Conservation (phyloP, 2,797 vertebrate species). For the Taenioides sp. region DNA sequence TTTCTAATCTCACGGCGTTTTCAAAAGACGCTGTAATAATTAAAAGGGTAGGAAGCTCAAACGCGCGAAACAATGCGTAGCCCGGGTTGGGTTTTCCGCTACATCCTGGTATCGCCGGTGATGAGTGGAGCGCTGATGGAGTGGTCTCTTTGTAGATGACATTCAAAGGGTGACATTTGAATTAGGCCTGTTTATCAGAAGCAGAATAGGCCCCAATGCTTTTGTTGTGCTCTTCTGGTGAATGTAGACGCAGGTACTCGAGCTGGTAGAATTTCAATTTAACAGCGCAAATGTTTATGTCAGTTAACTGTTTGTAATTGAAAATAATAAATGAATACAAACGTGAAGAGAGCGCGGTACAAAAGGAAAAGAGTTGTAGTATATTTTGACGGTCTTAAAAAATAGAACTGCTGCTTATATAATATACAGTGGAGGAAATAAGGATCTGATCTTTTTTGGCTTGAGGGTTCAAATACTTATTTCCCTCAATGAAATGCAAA, state of each 20-base stretch:
- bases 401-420: no score
- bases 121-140: conserved; percentile 94
- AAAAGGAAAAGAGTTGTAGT: not conserved
- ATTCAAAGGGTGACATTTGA: conserved; percentile 99
- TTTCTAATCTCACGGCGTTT: conserved; percentile 96
- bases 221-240: conserved; percentile 72
- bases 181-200: conserved; percentile 93
- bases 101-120: conserved; percentile 86
- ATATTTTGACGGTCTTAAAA: no score
- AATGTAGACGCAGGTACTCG: conserved; percentile 62
- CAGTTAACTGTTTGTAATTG: not conserved
- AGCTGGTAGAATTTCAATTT: conserved; percentile 53
- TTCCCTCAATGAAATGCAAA: no score
- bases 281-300: conserved; percentile 34
- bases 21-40: conserved; percentile 98
- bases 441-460: no score
- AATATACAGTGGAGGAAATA: no score
- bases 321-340: not conserved
- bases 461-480: no score
- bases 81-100: conserved; percentile 71
- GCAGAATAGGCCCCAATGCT: conserved; percentile 66
- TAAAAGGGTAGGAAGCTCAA: conserved; percentile 96
- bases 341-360: not conserved
- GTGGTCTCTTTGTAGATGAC: conserved; percentile 98
- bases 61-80: conserved; percentile 88